A percentile compares a stretch with the other conserved stretches of the same genome.
phyloP scores from a whole-genome alignment of 2,113 vertebrate species.

The Tragelaphus strepsiceros region DNA sequence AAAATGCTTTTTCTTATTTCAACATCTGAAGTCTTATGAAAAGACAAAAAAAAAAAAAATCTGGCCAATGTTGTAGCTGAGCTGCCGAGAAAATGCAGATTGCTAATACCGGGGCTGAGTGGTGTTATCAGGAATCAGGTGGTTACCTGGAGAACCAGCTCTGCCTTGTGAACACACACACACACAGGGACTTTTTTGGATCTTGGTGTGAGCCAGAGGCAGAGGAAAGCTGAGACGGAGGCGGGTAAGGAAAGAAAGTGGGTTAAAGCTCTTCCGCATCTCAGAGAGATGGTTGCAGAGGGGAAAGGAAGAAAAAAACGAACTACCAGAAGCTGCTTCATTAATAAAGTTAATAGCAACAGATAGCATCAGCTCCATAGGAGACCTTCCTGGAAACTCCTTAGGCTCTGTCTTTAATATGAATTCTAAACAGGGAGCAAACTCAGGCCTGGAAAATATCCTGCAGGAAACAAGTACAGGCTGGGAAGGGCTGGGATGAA shows the following conservation, averaged over 20 bases:
- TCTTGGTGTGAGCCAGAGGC: background rate
- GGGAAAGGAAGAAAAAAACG: background rate
- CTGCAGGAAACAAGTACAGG: background rate
- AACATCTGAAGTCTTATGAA: background rate
- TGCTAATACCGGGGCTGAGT: background rate
- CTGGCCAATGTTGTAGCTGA: background rate
- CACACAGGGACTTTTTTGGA: background rate
- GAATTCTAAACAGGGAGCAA: background rate
- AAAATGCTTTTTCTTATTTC: slow-evolving; percentile 1
- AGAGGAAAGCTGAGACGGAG: background rate
- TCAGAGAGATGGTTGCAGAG: slow-evolving; percentile 9
- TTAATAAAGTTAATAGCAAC: slow-evolving; percentile 41
- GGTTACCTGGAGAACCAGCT: background rate
- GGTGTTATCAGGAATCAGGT: background rate
- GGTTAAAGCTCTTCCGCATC: background rate
- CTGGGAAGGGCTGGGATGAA: background rate
- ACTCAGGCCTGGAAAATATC: background rate
- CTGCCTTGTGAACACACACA: background rate
- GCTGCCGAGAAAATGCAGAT: background rate
- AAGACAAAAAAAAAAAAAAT: background rate
- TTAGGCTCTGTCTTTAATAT: background rate
- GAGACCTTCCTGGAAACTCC: background rate
- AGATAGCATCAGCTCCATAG: background rate
- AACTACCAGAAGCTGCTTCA: background rate
- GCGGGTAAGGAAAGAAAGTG: background rate